Base-by-base conservation (phyloP, 1,140 invertebrate genomes). In the Caligus rogercresseyi region DNA sequence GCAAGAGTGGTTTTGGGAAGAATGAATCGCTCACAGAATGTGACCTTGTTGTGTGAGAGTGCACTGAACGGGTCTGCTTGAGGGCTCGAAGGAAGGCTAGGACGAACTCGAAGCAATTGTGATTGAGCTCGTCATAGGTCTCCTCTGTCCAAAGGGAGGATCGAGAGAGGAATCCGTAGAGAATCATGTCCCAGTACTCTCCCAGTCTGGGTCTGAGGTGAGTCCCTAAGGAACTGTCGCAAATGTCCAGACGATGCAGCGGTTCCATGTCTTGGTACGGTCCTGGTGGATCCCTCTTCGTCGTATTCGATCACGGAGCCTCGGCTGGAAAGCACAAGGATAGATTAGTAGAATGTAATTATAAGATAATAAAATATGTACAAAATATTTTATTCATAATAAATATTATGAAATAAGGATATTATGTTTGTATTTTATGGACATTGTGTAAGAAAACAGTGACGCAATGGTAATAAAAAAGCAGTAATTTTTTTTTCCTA, bases 71-170 rank as follows among this genome's bases (percentile, higher is more conserved):
- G 74, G 25, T 78, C 69, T 81, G 80, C 66, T 79, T 75, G 25
- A 86, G 73, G 25, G 78, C 78, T 66, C 78, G 74, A 61, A 87
- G 72, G 70, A 87, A 86, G 56, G 79, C 77, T 65, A 87, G 71
- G 1, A 87, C 84, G 75, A 87, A 87, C 25, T 81, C 82, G 68
- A 86, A 87, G 69, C 85, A 87, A 71, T 87, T 87, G 71, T 83
- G 78, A 52, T 75, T 77, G 53, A 81, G 78, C 74, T 85, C 83
- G 68, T 81, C 77, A 70, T 87, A 87, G 64, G 75, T 77, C 15
- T 63, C 54, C 23, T 18, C 26, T 21, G 24, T 60, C 66, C 52
- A 68, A 64, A 20, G 51, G 16, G 25, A n/a, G 3, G 56, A 54
- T 2, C 54, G 18, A 16, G n/a, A 7, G 3, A 54, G 54, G 24